Evolutionary conservation across 2,113 vertebrate genomes (phyloP).

Genomic region (Bubalus kerabau): DNA sequence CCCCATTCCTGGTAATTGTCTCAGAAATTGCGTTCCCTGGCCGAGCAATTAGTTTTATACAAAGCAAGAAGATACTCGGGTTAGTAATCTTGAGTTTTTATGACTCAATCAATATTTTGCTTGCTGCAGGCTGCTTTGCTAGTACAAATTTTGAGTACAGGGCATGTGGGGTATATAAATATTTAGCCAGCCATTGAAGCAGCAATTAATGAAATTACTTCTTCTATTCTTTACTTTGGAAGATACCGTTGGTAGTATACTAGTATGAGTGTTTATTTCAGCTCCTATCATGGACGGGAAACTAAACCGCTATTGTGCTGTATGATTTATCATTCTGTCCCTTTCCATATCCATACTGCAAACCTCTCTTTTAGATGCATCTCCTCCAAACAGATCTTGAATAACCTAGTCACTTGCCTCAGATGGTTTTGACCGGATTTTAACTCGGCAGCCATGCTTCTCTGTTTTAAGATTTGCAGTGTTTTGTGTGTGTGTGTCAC

Average conservation of each 20-base stretch:
- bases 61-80: conserved; percentile 59
- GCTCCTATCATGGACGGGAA: not conserved
- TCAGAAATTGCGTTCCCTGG: conserved; percentile 53
- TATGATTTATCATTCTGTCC: not conserved
- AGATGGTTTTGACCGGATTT: conserved; percentile 1
- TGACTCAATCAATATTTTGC: conserved; percentile 71
- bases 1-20: conserved; percentile 47
- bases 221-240: conserved; percentile 63
- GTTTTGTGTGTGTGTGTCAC: not conserved
- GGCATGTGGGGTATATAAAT: conserved; percentile 45
- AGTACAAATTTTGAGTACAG: conserved; percentile 60
- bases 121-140: conserved; percentile 60
- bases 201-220: conserved; percentile 58
- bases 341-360: not conserved
- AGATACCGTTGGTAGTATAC: not conserved
- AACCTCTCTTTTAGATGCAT: not conserved
- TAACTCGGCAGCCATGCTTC: not conserved
- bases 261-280: conserved; percentile 47
- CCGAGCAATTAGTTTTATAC: conserved; percentile 51
- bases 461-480: not conserved
- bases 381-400: not conserved
- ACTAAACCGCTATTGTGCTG: not conserved
- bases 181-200: conserved; percentile 53
- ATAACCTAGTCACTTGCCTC: not conserved
- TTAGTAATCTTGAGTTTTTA: conserved; percentile 68